Evolutionary conservation across 2,113 vertebrate genomes (phyloP).

Genomic region (Pygathrix nemaeus): DNA sequence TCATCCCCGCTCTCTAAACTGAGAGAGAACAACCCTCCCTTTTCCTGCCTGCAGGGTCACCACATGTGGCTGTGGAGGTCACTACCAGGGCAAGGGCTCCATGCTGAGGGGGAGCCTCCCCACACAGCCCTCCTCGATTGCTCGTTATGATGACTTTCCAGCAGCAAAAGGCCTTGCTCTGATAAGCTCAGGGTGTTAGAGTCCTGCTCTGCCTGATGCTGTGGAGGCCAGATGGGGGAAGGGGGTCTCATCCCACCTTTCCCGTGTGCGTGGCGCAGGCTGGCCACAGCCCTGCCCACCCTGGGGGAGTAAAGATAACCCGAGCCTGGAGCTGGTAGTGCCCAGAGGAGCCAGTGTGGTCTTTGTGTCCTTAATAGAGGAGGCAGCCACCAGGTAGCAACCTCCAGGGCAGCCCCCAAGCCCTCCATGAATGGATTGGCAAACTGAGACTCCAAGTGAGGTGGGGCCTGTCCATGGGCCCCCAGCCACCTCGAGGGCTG

Average conservation of each 20-base stretch:
- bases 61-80: rapidly evolving
- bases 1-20: rapidly evolving
- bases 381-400: neutral
- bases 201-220: neutral
- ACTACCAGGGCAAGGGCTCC: rapidly evolving
- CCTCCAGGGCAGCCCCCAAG: rapidly evolving
- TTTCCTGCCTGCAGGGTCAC: neutral
- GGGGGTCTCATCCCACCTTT: neutral
- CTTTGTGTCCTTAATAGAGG: rapidly evolving
- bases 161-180: rapidly evolving
- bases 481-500: too few species aligned
- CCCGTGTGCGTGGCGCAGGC: rapidly evolving
- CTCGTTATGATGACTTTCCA: rapidly evolving
- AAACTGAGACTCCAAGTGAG: neutral
- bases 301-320: rapidly evolving
- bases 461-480: neutral
- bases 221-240: rapidly evolving
- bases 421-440: rapidly evolving
- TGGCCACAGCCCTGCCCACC: neutral
- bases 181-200: too few species aligned
- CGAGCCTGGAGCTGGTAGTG: rapidly evolving
- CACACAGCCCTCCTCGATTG: rapidly evolving
- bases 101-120: rapidly evolving
- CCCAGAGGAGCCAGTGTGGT: neutral
- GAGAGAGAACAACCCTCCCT: neutral